A percentile compares a stretch with the other conserved stretches of the same genome.
Evolutionary conservation across 2,888 invertebrate species (phyloP).

Genomic region (Dione vanillae): DNA sequence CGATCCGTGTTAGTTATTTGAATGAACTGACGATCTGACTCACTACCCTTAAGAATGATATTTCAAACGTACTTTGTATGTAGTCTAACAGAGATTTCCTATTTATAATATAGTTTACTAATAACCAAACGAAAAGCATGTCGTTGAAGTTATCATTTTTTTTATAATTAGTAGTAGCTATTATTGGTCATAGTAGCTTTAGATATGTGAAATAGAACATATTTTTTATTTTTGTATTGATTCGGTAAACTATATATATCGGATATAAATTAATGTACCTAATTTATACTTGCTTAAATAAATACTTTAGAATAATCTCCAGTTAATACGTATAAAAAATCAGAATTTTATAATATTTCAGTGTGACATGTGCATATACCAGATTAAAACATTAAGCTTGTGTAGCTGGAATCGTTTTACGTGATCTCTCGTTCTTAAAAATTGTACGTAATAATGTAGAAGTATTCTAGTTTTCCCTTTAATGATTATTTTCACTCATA

Average conservation of each 20-base stretch:
- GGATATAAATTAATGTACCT: too few relatives aligned
- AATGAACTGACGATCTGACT: slow-evolving; percentile 74
- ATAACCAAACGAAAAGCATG: background rate
- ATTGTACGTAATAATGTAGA: background rate
- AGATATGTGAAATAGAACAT: too few relatives aligned
- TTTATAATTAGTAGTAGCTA: too few relatives aligned
- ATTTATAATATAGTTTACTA: slow-evolving; percentile 8
- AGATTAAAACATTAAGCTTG: background rate
- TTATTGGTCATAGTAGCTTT: too few relatives aligned
- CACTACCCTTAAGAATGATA: slow-evolving; percentile 57
- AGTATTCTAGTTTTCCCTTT: slow-evolving; percentile 18
- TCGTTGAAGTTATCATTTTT: background rate
- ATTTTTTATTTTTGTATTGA: too few relatives aligned
- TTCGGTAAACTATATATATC: too few relatives aligned
- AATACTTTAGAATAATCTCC: too few relatives aligned
- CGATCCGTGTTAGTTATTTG: slow-evolving; percentile 68
- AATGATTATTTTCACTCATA: slow-evolving; percentile 16
- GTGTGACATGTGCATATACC: background rate
- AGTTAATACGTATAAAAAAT: too few relatives aligned
- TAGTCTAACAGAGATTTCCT: slow-evolving; percentile 19
- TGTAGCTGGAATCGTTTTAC: background rate
- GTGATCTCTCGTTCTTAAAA: slow-evolving; percentile 4
- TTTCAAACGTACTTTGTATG: slow-evolving; percentile 22
- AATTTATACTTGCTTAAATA: too few relatives aligned
- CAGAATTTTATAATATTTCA: too few relatives aligned